phyloP scores from a whole-genome alignment of 53 echinoderm and acorn worm species.

The Temnopleurus reevesii region DNA sequence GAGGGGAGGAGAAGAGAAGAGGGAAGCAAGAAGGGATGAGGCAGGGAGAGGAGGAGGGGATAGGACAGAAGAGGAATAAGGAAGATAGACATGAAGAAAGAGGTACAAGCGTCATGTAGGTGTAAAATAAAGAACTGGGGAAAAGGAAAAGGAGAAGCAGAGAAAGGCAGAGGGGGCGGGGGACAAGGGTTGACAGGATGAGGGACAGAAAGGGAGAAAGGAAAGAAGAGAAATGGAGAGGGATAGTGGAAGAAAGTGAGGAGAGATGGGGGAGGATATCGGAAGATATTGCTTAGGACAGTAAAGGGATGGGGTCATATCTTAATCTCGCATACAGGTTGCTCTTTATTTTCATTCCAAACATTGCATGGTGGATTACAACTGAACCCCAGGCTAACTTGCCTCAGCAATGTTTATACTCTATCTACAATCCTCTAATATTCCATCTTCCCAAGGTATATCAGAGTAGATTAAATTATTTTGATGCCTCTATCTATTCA shows the following conservation, averaged over 20 bases:
- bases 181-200: neutral
- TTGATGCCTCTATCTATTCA: too few species aligned
- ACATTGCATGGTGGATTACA: slow-evolving; percentile 23
- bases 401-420: slow-evolving; percentile 1
- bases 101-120: neutral
- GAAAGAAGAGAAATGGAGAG: neutral
- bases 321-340: neutral
- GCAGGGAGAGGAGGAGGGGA: neutral
- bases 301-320: neutral
- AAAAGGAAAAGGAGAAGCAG: neutral
- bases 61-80: neutral
- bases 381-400: neutral
- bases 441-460: too few species aligned
- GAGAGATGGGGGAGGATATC: neutral
- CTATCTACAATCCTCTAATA: slow-evolving; percentile 11
- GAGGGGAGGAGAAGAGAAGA: neutral
- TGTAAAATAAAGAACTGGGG: neutral
- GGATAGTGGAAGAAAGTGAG: neutral
- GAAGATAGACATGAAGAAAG: neutral
- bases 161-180: neutral
- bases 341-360: slow-evolving; percentile 26
- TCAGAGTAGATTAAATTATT: too few species aligned
- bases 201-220: neutral
- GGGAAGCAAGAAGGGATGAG: neutral
- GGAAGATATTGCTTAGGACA: too few species aligned